Conservation (phyloP, 53 echinoderm and acorn worm genomes). For the Temnopleurus reevesii region DNA sequence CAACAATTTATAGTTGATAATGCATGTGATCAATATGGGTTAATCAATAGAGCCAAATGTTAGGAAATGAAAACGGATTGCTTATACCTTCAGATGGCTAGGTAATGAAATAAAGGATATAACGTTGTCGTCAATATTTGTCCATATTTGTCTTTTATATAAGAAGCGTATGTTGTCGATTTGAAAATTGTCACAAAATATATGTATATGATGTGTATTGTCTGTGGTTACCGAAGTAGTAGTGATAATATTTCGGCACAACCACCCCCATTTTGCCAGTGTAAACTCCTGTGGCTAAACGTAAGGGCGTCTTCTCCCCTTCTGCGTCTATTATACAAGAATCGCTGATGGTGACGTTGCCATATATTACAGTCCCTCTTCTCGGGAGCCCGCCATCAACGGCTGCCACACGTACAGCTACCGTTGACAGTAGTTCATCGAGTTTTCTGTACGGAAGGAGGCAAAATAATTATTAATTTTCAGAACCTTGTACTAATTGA, state of each 20-base stretch:
- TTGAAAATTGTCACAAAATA: too few relatives aligned
- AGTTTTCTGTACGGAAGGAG: not conserved
- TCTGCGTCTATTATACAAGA: conserved; percentile 75
- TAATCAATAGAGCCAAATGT: too few relatives aligned
- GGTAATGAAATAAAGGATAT: too few relatives aligned
- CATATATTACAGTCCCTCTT: conserved; percentile 62
- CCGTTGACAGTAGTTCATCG: not conserved
- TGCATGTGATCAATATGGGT: too few relatives aligned
- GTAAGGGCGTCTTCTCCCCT: conserved; percentile 30
- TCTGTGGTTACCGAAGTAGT: conserved; percentile 68
- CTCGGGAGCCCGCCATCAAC: conserved; percentile 76
- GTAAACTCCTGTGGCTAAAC: conserved; percentile 54
- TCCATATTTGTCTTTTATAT: too few relatives aligned
- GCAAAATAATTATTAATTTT: not conserved
- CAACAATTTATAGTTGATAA: too few relatives aligned
- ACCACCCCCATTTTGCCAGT: conserved; percentile 63
- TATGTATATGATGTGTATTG: too few relatives aligned
- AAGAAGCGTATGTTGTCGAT: too few relatives aligned
- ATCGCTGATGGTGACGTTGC: conserved; percentile 65
- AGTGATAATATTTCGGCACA: conserved; percentile 81
- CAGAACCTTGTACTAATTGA: too few relatives aligned
- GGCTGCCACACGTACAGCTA: conserved; percentile 67
- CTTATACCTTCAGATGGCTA: too few relatives aligned
- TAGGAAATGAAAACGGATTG: too few relatives aligned
- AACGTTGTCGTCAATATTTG: too few relatives aligned